Percentiles rank a stretch among this genome's conserved stretches.
These are phyloP conservation scores for Ernsta delagoae DNA, from an alignment of 2,888 invertebrate species.

Conservation along the genomic window DNA sequence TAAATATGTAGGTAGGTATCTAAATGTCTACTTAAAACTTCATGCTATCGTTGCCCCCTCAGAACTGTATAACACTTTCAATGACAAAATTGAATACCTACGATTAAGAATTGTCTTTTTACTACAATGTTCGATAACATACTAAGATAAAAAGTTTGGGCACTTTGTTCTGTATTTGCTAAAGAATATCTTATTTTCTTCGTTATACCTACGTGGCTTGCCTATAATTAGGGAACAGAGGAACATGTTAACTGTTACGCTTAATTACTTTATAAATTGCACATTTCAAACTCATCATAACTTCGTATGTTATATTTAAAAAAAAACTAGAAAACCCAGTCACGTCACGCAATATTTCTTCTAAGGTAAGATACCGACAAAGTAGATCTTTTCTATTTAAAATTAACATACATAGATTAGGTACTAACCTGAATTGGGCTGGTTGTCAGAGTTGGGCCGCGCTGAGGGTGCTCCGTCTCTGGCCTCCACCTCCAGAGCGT, in stretches of 20 bases:
- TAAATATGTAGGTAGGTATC: too few relatives aligned
- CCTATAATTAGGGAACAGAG: too few relatives aligned
- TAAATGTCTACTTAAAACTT: background rate
- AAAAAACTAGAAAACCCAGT: background rate
- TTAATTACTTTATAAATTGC: too few relatives aligned
- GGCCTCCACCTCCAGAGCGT: constrained; percentile 98
- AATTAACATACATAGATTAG: background rate
- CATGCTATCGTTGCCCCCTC: background rate
- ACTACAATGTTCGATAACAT: constrained; percentile 20
- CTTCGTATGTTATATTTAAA: too few relatives aligned
- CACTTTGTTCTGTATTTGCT: background rate
- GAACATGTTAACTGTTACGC: too few relatives aligned
- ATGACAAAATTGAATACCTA: constrained; percentile 22
- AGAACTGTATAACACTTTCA: constrained; percentile 16
- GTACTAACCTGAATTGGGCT: constrained; percentile 95
- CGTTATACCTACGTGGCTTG: too few relatives aligned
- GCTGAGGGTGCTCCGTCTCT: constrained; percentile 98
- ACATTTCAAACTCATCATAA: too few relatives aligned
- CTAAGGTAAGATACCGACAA: background rate
- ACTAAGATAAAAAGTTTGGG: background rate
- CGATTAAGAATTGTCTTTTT: constrained; percentile 20
- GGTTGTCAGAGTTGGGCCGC: constrained; percentile 95
- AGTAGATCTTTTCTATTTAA: background rate
- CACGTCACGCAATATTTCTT: background rate
- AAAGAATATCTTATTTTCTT: too few relatives aligned